Evolutionary conservation across 2,888 invertebrate species (phyloP).

Genomic region (Eledona agricola): DNA sequence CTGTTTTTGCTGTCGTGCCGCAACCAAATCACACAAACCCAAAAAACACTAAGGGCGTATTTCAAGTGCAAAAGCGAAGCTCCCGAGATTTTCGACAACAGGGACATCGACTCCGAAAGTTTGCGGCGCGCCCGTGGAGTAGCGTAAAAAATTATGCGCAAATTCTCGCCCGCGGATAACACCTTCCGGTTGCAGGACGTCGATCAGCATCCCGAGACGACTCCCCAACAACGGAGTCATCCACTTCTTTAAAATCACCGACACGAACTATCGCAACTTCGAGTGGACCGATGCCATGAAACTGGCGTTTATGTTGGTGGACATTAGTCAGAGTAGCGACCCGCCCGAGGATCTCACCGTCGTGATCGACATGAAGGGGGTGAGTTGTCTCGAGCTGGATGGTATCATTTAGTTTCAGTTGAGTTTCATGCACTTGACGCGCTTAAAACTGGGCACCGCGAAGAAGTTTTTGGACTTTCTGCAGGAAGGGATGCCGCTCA

Average conservation of each 20-base stretch:
- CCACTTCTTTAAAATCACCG: conserved; percentile 50
- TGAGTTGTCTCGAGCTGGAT: conserved; percentile 16
- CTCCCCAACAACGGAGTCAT: conserved; percentile 48
- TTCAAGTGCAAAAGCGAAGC: conserved; percentile 16
- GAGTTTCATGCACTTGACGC: conserved; percentile 52
- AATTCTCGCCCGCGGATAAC: neutral
- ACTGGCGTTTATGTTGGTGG: conserved; percentile 51
- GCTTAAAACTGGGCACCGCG: conserved; percentile 45
- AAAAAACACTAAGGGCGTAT: conserved; percentile 24
- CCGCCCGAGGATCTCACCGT: conserved; percentile 50
- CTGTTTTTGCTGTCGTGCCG: conserved; percentile 26
- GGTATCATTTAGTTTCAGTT: conserved; percentile 43
- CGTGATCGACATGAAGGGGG: conserved; percentile 46
- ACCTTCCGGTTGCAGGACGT: conserved; percentile 4
- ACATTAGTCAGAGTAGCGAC: conserved; percentile 47
- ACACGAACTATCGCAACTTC: conserved; percentile 49
- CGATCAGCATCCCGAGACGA: conserved; percentile 40
- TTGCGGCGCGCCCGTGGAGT: conserved; percentile 19
- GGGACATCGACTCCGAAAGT: conserved; percentile 30
- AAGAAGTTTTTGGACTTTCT: conserved; percentile 50
- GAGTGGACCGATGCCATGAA: conserved; percentile 48
- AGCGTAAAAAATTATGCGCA: conserved; percentile 14
- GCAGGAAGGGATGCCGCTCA: conserved; percentile 58
- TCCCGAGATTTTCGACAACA: conserved; percentile 31
- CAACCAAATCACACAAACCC: conserved; percentile 24